Evolutionary conservation across 2,797 vertebrate species (phyloP).

Genomic region (Leuciscus waleckii): DNA sequence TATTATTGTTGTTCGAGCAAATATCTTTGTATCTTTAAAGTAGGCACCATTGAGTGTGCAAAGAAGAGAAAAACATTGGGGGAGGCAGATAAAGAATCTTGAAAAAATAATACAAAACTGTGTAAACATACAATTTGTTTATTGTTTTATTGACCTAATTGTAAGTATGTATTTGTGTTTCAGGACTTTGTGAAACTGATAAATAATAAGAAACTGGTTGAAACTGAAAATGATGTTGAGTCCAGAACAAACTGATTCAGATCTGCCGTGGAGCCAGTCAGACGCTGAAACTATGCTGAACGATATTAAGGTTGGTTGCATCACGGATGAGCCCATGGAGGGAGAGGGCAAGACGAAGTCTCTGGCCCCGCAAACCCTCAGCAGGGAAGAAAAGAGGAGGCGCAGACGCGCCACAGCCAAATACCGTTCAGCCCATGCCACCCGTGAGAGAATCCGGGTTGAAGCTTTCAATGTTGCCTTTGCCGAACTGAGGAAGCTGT

Average conservation of each 20-base stretch:
- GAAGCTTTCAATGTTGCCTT: constrained; percentile 87
- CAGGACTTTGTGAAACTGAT: constrained; percentile 35
- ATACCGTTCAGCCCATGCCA: constrained; percentile 86
- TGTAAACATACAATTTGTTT: background rate
- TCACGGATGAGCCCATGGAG: constrained; percentile 85
- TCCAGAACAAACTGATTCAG: constrained; percentile 86
- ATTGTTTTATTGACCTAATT: background rate
- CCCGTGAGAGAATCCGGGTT: constrained; percentile 84
- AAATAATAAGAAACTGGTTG: constrained; percentile 17
- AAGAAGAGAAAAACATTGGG: background rate
- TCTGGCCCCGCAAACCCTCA: constrained; percentile 84
- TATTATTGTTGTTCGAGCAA: background rate
- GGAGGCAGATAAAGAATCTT: background rate
- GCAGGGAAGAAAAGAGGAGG: constrained; percentile 84
- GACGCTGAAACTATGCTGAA: constrained; percentile 84
- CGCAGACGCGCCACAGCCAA: constrained; percentile 81
- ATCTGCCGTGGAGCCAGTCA: constrained; percentile 83
- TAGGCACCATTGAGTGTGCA: background rate
- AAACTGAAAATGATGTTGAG: constrained; percentile 88
- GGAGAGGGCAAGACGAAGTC: constrained; percentile 76
- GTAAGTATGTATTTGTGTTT: constrained; percentile 10
- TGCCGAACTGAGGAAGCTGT: constrained; percentile 81
- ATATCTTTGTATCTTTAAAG: background rate
- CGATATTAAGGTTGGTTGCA: constrained; percentile 84
- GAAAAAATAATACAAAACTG: background rate